These are phyloP conservation scores for Sciaenops ocellatus DNA, from an alignment of 2,797 vertebrate species.

Conservation along the genomic window DNA sequence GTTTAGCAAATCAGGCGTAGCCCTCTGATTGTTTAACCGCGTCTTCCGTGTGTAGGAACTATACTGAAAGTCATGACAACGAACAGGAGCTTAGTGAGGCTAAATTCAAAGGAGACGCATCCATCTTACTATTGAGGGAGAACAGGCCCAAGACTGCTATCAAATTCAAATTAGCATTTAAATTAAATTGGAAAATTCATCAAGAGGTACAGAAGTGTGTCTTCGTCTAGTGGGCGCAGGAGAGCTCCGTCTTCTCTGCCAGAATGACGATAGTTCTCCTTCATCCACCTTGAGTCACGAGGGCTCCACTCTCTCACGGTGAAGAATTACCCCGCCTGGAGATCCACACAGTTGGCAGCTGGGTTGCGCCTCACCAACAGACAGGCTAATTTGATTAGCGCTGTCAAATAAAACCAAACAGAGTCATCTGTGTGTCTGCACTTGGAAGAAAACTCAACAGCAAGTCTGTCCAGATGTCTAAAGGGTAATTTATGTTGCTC, in stretches of 20 bases:
- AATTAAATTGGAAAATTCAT: slow-evolving; percentile 63
- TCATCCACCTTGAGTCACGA: background rate
- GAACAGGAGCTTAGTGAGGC: slow-evolving; percentile 6
- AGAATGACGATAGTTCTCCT: background rate
- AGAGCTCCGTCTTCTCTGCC: background rate
- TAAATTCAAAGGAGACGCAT: slow-evolving; percentile 33
- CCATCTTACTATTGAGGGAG: slow-evolving; percentile 28
- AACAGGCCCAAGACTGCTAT: slow-evolving; percentile 50
- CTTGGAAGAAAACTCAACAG: slow-evolving; percentile 26
- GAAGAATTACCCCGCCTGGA: slow-evolving; percentile 23
- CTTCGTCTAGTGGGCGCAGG: background rate
- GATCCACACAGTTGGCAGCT: slow-evolving; percentile 29
- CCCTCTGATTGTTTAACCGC: slow-evolving; percentile 3
- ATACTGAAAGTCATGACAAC: background rate
- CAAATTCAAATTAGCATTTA: slow-evolving; percentile 71
- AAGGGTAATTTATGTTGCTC: slow-evolving; percentile 30
- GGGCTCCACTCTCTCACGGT: slow-evolving; percentile 1
- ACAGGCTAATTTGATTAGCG: slow-evolving; percentile 44
- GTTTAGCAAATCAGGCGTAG: slow-evolving; percentile 19
- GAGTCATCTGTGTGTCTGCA: slow-evolving; percentile 12
- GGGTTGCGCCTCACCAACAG: slow-evolving; percentile 12
- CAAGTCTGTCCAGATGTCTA: slow-evolving; percentile 38
- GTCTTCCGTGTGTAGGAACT: background rate
- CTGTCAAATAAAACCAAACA: slow-evolving; percentile 54
- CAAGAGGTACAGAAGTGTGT: slow-evolving; percentile 33